phyloP scores from a whole-genome alignment of 2,113 vertebrate genomes.

The Otolemur garnettii region DNA sequence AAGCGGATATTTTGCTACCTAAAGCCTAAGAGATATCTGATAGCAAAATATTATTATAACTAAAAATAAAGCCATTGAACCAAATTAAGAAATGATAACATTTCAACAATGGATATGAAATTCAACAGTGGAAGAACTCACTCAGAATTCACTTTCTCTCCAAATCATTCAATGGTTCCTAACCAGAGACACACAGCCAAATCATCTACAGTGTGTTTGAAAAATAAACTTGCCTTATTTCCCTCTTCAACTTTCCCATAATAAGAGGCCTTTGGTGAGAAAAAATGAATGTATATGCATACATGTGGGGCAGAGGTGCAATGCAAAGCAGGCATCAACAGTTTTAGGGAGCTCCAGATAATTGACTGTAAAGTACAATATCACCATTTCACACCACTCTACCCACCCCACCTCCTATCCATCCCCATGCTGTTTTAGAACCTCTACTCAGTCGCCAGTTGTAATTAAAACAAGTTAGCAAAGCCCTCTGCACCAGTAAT shows the following conservation, averaged over 20 bases:
- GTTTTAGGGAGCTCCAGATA: neutral
- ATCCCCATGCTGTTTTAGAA: neutral
- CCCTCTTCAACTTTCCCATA: neutral
- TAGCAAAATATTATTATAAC: neutral
- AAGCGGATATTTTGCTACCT: slow-evolving; percentile 26
- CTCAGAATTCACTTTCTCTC: neutral
- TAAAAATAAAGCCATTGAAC: slow-evolving; percentile 42
- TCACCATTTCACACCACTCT: neutral
- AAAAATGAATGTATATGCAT: neutral
- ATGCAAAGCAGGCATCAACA: neutral
- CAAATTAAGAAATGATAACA: slow-evolving; percentile 43
- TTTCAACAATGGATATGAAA: slow-evolving; percentile 10
- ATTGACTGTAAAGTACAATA: neutral
- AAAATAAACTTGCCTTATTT: neutral
- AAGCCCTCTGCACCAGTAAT: too few species aligned
- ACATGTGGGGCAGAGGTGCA: too few species aligned
- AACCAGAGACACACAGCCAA: neutral
- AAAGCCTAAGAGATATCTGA: slow-evolving; percentile 22
- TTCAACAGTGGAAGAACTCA: neutral
- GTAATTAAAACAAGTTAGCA: neutral
- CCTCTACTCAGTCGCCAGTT: neutral
- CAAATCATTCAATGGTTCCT: neutral
- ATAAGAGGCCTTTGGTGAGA: neutral
- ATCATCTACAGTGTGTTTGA: neutral
- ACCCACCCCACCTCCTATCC: neutral